phyloP scores from a whole-genome alignment of 2,113 vertebrate species.

The Symphodus melops region DNA sequence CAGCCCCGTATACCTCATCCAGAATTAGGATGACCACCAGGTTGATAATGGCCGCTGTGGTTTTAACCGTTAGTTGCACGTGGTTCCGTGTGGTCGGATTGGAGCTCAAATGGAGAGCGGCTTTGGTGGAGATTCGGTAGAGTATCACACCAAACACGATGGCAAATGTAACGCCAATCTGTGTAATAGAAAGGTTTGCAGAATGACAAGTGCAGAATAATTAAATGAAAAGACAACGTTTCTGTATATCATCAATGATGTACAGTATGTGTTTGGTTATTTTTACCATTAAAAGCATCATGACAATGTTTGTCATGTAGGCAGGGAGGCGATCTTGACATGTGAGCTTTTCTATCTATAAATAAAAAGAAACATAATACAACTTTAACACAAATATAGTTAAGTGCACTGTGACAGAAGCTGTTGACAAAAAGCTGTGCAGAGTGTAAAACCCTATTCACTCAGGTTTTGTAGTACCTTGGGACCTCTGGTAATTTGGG shows the following conservation, averaged over 20 bases:
- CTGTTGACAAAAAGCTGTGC: neutral
- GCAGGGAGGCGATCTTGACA: conserved; percentile 94
- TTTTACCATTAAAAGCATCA: conserved; percentile 97
- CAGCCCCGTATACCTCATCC: conserved; percentile 95
- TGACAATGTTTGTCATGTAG: conserved; percentile 92
- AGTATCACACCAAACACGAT: conserved; percentile 98
- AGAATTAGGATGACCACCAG: conserved; percentile 97
- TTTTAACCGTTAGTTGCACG: conserved; percentile 92
- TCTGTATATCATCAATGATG: neutral
- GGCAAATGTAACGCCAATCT: conserved; percentile 96
- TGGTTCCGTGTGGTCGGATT: conserved; percentile 90
- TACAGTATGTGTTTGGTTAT: neutral
- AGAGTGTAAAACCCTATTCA: too few species aligned
- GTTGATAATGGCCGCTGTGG: conserved; percentile 97
- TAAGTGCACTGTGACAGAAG: neutral
- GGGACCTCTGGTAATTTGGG: too few species aligned
- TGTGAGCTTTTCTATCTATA: conserved; percentile 92
- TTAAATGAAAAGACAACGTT: neutral
- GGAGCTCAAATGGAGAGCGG: conserved; percentile 93
- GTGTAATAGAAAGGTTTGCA: conserved; percentile 11
- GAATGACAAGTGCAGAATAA: neutral
- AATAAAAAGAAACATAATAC: conserved; percentile 53
- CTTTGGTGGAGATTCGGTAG: conserved; percentile 95
- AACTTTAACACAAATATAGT: neutral
- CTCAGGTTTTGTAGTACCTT: too few species aligned